Base-by-base conservation (phyloP, 1,140 invertebrate genomes). In the Dreissena polymorpha region DNA sequence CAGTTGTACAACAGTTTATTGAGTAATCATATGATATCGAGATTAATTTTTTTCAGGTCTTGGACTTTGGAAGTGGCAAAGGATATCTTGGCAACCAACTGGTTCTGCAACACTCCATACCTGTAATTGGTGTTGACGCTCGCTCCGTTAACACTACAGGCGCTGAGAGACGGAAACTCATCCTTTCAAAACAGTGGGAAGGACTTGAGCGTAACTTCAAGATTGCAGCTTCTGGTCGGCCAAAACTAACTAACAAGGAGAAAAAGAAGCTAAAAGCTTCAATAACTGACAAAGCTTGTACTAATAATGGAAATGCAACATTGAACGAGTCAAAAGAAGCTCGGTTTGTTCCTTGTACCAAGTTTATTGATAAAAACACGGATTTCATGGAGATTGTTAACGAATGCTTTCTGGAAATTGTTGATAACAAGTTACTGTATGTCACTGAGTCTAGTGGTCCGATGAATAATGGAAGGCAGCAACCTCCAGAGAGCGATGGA, bases 1-100 rank as follows among this genome's bases (percentile, higher is more conserved):
- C 39, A 39, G 8, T 39, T 39, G 8, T 39, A 39, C 39, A 39
- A 39, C 39, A 39, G 3, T 39, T 39, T 8, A 39, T 39, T 39
- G 39, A 39, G 39, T 39, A 39, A 39, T 39, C 39, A 39, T 39
- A 39, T 39, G 39, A 39, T 39, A 39, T 39, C 39, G 3, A 39
- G 39, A 64, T 67, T 55, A 71, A 60, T 18, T 49, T 79, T 10
- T 70, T 74, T 49, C 74, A 89, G 88, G 94, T 97, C 82, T 94
- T 97, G 68, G 97, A 98, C 92, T 95, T 96, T 51, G 97, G 97
- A 0, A 96, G 97, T 91, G 97, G 97, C 0, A 96, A 96, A 91
- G 97, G 96, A 0, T 97, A 97, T 92, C 92, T 97, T 0, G 96
- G 96, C 25, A 95, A 95, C 0, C 94, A 95, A 72, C 92, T 98